Base-by-base conservation (phyloP, 2,797 vertebrate species). In the Pipistrellus kuhlii region DNA sequence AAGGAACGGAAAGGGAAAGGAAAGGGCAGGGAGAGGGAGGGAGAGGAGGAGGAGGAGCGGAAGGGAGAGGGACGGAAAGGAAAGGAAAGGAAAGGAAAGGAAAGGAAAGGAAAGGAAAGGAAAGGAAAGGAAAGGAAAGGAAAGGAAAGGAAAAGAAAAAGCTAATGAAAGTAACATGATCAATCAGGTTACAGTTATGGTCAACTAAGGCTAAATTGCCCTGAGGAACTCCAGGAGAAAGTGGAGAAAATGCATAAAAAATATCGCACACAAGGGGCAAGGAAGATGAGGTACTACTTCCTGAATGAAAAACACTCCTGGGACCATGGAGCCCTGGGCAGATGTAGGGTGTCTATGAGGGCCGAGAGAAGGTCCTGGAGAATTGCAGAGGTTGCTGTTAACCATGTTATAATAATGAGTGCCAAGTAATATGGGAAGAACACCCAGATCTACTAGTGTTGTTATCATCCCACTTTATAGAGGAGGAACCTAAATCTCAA, bases 181-280 rank as follows among this genome's bases (percentile, higher is more conserved):
- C 41, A 48, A 53, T 41, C 32, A 80, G 32, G n/a, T 9, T 62
- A 76, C 2, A 27, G 4, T 21, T 76, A 44, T 55, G 25, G 17
- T 18, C 1, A 62, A 41, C 2, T 11, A 53, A 14, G 12, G 4
- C 12, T 92, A 48, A n/a, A 1, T 57, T 5, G 11, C 41, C 27
- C 2, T 21, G 15, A 15, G 14, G 32, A 51, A 27, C 4, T 83
- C 53, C 17, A 23, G 4, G 48, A 62, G 51, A 35, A 83, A 18
- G 13, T 27, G 2, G 27, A 62, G n/a, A n/a, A 30, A 0, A 5
- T 0, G 0, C 1, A 62, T 72, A 27, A 68, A 25, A 44, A 72
- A 3, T 2, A 0, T 14, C 53, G 3, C 30, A 73, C 1, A 30
- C 0, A 5, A 5, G 11, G 0, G 64, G 20, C 71, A 83, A 48